Evolutionary conservation across 2,888 invertebrate species (phyloP).

Genomic region (Dyspetes luteomarginatus): DNA sequence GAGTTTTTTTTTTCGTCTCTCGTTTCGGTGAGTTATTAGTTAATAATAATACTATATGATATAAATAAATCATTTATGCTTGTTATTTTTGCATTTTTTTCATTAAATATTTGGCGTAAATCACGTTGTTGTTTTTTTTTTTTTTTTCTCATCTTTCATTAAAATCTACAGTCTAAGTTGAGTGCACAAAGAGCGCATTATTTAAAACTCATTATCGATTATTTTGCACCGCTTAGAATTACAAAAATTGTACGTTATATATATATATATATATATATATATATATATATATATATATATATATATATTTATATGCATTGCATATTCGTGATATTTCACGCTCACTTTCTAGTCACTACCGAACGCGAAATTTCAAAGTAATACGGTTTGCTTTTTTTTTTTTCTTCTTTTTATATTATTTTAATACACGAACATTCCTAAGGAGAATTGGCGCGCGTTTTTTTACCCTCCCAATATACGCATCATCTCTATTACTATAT

Average conservation of each 20-base stretch:
- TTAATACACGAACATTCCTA: conserved; percentile 3
- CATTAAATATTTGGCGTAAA: conserved; percentile 78
- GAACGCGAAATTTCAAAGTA: conserved; percentile 38
- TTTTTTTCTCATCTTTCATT: conserved; percentile 64
- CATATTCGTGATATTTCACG: conserved; percentile 35
- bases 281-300: background rate
- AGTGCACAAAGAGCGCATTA: conserved; percentile 14
- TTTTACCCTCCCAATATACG: conserved; percentile 34
- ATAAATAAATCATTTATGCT: conserved; percentile 71
- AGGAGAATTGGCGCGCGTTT: conserved; percentile 9
- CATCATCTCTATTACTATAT: conserved; percentile 70
- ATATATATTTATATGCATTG: conserved; percentile 20
- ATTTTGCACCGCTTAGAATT: conserved; percentile 52
- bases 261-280: conserved; percentile 23
- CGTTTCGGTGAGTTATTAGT: conserved; percentile 37
- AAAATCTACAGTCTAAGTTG: conserved; percentile 71
- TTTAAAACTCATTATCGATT: conserved; percentile 28
- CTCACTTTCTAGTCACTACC: conserved; percentile 29
- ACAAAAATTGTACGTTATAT: conserved; percentile 53
- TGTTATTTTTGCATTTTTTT: conserved; percentile 49
- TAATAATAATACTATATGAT: conserved; percentile 71
- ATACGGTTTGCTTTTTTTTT: conserved; percentile 4
- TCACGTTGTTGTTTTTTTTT: conserved; percentile 67
- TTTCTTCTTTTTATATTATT: conserved; percentile 2
- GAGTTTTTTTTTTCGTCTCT: conserved; percentile 3